These are phyloP conservation scores for Crotalus viridis DNA, from an alignment of 2,113 vertebrate species.

Conservation along the genomic window DNA sequence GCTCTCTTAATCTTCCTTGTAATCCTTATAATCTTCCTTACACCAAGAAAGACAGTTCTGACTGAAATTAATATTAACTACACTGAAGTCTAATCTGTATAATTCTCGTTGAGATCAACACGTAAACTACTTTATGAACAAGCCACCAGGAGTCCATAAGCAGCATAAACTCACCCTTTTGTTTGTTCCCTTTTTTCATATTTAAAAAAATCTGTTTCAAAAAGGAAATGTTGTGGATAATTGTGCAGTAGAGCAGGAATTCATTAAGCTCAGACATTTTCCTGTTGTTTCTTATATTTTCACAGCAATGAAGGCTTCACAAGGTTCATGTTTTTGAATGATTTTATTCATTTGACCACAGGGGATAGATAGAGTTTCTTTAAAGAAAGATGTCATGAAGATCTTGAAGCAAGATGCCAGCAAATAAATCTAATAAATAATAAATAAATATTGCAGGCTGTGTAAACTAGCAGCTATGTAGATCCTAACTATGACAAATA, in stretches of 20 bases:
- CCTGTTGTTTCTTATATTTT: neutral
- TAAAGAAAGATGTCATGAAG: neutral
- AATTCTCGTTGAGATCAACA: neutral
- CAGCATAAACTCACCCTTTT: neutral
- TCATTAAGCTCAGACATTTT: neutral
- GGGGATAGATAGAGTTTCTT: neutral
- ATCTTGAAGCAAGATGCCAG: neutral
- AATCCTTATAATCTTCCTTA: neutral
- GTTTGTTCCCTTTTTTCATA: neutral
- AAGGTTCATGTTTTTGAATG: neutral
- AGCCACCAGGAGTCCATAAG: neutral
- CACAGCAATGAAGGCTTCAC: neutral
- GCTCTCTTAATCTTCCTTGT: neutral
- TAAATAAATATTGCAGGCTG: neutral
- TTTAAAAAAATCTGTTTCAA: neutral
- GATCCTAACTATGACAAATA: neutral
- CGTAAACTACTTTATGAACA: neutral
- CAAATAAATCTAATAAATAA: neutral
- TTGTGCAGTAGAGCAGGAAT: neutral
- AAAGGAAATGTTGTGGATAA: slow-evolving; percentile 9
- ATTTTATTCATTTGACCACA: neutral
- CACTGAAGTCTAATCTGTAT: neutral
- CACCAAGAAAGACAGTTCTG: neutral
- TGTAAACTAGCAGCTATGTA: neutral
- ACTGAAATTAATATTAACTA: neutral